These are phyloP conservation scores for Amyelois transitella DNA, from an alignment of 1,140 invertebrate genomes.

Conservation along the genomic window DNA sequence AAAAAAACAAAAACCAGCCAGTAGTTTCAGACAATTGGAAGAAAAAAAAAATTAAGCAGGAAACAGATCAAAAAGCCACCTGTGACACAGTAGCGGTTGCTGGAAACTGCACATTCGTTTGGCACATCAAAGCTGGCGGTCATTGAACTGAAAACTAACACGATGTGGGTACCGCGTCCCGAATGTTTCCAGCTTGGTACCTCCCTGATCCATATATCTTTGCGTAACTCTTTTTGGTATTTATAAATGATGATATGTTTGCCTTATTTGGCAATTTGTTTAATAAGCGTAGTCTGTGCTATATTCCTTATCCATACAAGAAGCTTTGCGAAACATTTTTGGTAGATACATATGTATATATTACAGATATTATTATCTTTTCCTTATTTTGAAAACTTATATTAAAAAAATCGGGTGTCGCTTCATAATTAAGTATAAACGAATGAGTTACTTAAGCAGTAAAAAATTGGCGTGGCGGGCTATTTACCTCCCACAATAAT, in stretches of 20 bases:
- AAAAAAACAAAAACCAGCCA: background rate
- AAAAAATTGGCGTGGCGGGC: too few relatives aligned
- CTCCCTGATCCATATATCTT: slow-evolving; percentile 1
- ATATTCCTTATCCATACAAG: too few relatives aligned
- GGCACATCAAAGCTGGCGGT: slow-evolving; percentile 51
- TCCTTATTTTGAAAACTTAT: too few relatives aligned
- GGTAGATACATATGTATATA: too few relatives aligned
- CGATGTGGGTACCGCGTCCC: slow-evolving; percentile 14
- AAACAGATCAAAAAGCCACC: slow-evolving; percentile 15
- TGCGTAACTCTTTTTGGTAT: background rate
- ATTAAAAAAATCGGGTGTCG: too few relatives aligned
- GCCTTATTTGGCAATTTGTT: background rate
- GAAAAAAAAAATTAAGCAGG: background rate
- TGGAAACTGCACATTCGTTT: slow-evolving; percentile 47
- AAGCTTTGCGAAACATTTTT: too few relatives aligned
- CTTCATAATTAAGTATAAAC: too few relatives aligned
- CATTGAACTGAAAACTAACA: slow-evolving; percentile 49
- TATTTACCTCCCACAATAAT: too few relatives aligned
- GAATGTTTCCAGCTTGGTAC: slow-evolving; percentile 8
- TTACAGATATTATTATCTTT: too few relatives aligned
- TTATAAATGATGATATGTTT: background rate
- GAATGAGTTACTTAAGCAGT: too few relatives aligned
- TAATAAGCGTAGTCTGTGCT: too few relatives aligned
- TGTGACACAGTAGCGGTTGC: slow-evolving; percentile 17
- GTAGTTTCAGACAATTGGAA: background rate